Conservation (phyloP, 2,113 vertebrate species). For the Passer montanus region DNA sequence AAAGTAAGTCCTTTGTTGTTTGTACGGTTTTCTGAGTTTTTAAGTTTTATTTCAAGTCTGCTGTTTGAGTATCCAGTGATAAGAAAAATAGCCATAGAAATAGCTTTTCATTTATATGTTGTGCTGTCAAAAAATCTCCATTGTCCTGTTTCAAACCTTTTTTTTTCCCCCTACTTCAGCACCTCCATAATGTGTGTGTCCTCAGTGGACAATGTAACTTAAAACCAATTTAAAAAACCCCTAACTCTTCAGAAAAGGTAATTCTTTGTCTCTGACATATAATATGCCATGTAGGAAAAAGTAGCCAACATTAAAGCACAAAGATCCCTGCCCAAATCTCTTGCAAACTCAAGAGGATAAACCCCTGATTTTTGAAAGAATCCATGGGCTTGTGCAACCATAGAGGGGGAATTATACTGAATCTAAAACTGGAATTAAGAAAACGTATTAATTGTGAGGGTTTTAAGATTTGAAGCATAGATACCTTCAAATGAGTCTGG, state of each 20-base stretch:
- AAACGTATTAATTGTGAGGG: not conserved
- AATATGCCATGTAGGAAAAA: not conserved
- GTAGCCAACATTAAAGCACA: not conserved
- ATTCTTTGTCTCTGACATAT: not conserved
- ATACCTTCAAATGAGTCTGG: not conserved
- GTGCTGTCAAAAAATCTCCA: not conserved
- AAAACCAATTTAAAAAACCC: not conserved
- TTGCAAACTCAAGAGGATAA: not conserved
- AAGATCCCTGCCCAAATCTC: accelerated
- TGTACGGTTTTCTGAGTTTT: not conserved
- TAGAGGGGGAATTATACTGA: not conserved
- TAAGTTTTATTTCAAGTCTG: not conserved
- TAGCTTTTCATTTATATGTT: not conserved
- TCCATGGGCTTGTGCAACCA: not conserved
- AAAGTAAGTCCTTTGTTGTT: not conserved
- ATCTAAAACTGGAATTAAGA: not conserved
- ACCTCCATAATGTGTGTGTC: not conserved
- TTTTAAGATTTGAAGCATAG: not conserved
- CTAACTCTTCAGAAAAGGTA: not conserved
- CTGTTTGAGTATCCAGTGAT: not conserved
- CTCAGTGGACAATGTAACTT: not conserved
- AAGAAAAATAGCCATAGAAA: not conserved
- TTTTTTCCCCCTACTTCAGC: not conserved
- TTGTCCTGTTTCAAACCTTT: not conserved
- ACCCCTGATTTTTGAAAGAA: not conserved